Evolutionary conservation across 2,888 invertebrate species (phyloP).

Genomic region (Stenotaenia linearis): DNA sequence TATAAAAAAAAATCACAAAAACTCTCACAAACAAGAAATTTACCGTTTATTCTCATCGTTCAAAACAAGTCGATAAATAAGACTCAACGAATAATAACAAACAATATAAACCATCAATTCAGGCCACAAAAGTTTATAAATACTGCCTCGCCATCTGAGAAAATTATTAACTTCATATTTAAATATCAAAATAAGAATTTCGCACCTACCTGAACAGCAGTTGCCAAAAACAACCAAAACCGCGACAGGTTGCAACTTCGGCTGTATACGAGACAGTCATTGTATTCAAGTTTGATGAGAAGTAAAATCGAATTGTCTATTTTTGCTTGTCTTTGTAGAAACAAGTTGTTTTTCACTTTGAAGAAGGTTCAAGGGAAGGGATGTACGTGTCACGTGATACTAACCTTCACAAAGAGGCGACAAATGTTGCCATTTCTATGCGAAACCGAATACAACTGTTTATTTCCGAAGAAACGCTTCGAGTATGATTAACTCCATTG

Average conservation of each 20-base stretch:
- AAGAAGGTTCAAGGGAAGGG: neutral
- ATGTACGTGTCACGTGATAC: neutral
- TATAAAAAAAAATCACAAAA: conserved; percentile 27
- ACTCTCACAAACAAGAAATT: neutral
- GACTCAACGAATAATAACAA: conserved; percentile 70
- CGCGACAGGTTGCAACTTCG: conserved; percentile 77
- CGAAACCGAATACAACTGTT: neutral
- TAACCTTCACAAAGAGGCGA: neutral
- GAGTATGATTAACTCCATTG: neutral
- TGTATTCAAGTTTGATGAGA: neutral
- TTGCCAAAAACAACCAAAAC: conserved; percentile 81
- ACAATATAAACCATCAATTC: conserved; percentile 74
- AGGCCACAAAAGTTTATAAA: conserved; percentile 89
- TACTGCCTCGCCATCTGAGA: conserved; percentile 84
- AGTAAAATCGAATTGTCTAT: neutral
- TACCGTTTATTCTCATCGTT: conserved; percentile 64
- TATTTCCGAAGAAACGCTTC: neutral
- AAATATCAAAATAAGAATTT: too few species aligned
- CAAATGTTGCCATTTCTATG: neutral
- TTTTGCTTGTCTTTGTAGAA: neutral
- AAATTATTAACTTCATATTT: neutral
- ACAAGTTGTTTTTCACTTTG: neutral
- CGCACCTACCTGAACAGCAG: conserved; percentile 66
- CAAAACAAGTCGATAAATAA: conserved; percentile 67
- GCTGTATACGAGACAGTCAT: conserved; percentile 84